Conservation (phyloP, 1,140 invertebrate species). For the Cydia amplana region DNA sequence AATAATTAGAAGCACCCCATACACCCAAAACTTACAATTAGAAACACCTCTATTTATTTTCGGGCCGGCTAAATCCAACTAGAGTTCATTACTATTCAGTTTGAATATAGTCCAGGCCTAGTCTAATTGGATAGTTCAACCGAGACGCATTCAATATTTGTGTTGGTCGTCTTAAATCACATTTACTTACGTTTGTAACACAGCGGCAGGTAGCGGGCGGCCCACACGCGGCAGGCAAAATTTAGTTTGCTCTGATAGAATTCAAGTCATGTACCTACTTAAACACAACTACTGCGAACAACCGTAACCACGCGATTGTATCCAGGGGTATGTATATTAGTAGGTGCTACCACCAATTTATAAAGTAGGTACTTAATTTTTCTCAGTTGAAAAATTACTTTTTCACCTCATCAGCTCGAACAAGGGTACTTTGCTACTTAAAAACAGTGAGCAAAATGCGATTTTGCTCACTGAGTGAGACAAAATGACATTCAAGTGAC, state of each 20-base stretch:
- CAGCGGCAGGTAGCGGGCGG: slow-evolving; percentile 57
- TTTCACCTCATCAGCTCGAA: too few relatives aligned
- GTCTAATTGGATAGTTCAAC: slow-evolving; percentile 58
- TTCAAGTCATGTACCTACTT: slow-evolving; percentile 76
- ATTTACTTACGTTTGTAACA: slow-evolving; percentile 66
- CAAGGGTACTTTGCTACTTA: too few relatives aligned
- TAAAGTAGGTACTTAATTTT: too few relatives aligned
- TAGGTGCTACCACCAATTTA: neutral
- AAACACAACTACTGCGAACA: slow-evolving; percentile 46
- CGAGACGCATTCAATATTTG: slow-evolving; percentile 71
- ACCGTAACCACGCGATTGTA: slow-evolving; percentile 56
- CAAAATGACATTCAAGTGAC: too few relatives aligned
- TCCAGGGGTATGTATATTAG: slow-evolving; percentile 9
- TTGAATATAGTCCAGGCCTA: slow-evolving; percentile 56
- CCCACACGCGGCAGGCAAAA: slow-evolving; percentile 62
- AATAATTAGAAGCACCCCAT: slow-evolving; percentile 7
- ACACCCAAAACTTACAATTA: slow-evolving; percentile 31
- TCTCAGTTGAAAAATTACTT: too few relatives aligned
- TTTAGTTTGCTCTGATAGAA: slow-evolving; percentile 69
- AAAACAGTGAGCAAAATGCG: too few relatives aligned
- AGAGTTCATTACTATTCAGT: slow-evolving; percentile 57
- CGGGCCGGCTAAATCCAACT: slow-evolving; percentile 34
- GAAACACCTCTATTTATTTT: slow-evolving; percentile 32
- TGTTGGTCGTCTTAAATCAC: slow-evolving; percentile 73
- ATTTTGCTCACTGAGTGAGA: too few relatives aligned